These are phyloP conservation scores for Drosophila funebris DNA, from an alignment of 1,140 invertebrate species.

Conservation along the genomic window DNA sequence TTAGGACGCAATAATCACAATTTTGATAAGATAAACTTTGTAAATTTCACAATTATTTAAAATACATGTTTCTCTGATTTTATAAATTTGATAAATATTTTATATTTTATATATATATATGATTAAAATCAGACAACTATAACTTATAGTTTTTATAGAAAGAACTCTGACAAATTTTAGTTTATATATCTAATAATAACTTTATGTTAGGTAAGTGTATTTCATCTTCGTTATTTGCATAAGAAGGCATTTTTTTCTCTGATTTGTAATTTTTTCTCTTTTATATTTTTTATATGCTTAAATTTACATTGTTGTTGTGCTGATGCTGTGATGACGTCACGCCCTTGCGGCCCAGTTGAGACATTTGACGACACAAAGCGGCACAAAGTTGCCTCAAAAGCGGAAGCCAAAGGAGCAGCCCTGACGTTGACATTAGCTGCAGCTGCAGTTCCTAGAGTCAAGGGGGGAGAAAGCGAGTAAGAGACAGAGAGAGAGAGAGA, in stretches of 20 bases:
- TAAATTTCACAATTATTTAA: too few relatives aligned
- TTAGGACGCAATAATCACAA: too few relatives aligned
- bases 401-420: constrained; percentile 35
- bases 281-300: constrained; percentile 23
- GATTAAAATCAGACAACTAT: too few relatives aligned
- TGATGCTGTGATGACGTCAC: constrained; percentile 50
- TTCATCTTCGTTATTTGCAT: too few relatives aligned
- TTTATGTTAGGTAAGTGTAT: too few relatives aligned
- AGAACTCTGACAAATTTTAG: too few relatives aligned
- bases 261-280: constrained; percentile 4
- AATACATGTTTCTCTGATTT: too few relatives aligned
- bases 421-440: constrained; percentile 49
- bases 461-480: background rate
- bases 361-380: constrained; percentile 64
- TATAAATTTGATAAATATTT: too few relatives aligned
- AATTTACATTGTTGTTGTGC: constrained; percentile 17
- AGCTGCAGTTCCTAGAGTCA: background rate
- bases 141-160: too few relatives aligned
- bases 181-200: too few relatives aligned
- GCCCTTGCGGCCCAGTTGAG: constrained; percentile 45
- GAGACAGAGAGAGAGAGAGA: background rate
- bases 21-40: too few relatives aligned
- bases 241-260: background rate
- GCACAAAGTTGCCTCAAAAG: constrained; percentile 47
- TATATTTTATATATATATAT: too few relatives aligned